Conservation (phyloP, 2,888 invertebrate species). For the Noctua pronuba region DNA sequence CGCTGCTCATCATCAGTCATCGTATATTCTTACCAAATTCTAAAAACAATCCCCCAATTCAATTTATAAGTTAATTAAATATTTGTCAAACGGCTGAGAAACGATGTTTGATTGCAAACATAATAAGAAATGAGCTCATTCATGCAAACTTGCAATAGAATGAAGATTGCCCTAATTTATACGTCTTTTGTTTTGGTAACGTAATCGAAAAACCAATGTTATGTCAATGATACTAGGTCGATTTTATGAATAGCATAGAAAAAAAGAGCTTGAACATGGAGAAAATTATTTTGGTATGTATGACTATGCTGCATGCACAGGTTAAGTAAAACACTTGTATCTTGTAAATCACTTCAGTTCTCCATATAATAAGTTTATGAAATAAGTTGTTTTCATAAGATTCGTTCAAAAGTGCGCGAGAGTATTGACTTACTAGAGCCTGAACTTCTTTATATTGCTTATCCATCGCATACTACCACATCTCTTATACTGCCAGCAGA, state of each 20-base stretch:
- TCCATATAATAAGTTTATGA: background rate
- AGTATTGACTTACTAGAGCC: too few relatives aligned
- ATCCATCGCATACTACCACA: background rate
- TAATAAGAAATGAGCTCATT: slow-evolving; percentile 40
- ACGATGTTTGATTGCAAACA: slow-evolving; percentile 40
- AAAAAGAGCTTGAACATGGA: background rate
- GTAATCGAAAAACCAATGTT: slow-evolving; percentile 33
- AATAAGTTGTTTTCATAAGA: background rate
- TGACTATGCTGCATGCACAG: too few relatives aligned
- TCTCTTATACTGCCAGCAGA: background rate
- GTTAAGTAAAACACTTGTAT: background rate
- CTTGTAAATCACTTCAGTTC: background rate
- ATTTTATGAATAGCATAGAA: background rate
- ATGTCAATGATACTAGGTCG: slow-evolving; percentile 22
- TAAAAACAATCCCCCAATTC: background rate
- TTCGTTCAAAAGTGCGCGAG: background rate
- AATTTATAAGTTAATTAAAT: slow-evolving; percentile 29
- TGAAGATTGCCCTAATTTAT: slow-evolving; percentile 24
- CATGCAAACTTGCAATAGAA: slow-evolving; percentile 17
- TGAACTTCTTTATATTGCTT: too few relatives aligned
- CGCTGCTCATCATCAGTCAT: too few relatives aligned
- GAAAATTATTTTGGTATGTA: too few relatives aligned
- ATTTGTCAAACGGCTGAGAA: slow-evolving; percentile 20
- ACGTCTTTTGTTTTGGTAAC: slow-evolving; percentile 32
- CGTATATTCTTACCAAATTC: background rate